Evolutionary conservation across 1,140 invertebrate species (phyloP).

Genomic region (Brachystomella parvula): DNA sequence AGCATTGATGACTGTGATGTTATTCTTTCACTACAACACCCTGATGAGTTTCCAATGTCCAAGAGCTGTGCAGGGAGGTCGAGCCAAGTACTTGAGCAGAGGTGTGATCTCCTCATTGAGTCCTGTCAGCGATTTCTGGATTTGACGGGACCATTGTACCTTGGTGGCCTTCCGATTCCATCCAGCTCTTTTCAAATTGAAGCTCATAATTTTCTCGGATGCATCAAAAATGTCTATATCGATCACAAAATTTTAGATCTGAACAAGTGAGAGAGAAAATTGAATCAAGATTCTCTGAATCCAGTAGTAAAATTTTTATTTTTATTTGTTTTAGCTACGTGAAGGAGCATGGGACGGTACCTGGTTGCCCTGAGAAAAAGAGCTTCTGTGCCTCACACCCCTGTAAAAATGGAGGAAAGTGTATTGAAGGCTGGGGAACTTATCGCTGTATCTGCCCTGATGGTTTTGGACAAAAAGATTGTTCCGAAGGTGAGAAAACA

Average conservation of each 20-base stretch:
- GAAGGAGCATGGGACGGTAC: constrained; percentile 76
- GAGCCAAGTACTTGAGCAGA: constrained; percentile 51
- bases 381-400: constrained; percentile 70
- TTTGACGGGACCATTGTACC: constrained; percentile 84
- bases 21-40: constrained; percentile 66
- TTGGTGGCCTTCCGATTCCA: constrained; percentile 81
- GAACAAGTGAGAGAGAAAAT: constrained; percentile 54
- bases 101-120: constrained; percentile 74
- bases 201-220: constrained; percentile 79
- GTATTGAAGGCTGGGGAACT: constrained; percentile 77
- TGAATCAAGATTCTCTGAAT: neutral
- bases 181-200: constrained; percentile 63
- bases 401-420: constrained; percentile 78
- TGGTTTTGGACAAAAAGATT: constrained; percentile 81
- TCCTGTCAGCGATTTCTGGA: constrained; percentile 92
- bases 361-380: constrained; percentile 78
- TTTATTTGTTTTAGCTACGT: constrained; percentile 57
- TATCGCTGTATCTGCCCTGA: constrained; percentile 76
- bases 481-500: constrained; percentile 58
- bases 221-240: constrained; percentile 80
- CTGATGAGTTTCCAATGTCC: constrained; percentile 59
- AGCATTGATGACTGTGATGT: constrained; percentile 86
- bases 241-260: constrained; percentile 83
- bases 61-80: constrained; percentile 77
- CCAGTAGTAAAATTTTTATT: neutral